phyloP scores from a whole-genome alignment of 2,888 invertebrate species.

The Coelogynopora nodosa region DNA sequence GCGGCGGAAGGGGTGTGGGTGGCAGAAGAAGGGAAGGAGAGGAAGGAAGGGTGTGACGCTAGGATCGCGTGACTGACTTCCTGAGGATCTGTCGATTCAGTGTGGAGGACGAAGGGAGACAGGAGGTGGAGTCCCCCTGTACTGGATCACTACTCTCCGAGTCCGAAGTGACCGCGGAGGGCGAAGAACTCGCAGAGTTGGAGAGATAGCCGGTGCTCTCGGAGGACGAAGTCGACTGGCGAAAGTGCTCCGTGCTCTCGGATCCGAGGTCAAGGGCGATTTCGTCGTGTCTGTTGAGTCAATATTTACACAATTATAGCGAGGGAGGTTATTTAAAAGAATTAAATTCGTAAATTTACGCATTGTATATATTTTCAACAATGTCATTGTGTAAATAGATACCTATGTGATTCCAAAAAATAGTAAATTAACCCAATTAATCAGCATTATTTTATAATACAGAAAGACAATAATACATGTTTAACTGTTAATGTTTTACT shows the following conservation, averaged over 20 bases:
- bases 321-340: too few relatives aligned
- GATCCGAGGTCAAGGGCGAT: background rate
- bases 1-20: background rate
- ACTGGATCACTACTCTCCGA: background rate
- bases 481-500: too few relatives aligned
- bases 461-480: too few relatives aligned
- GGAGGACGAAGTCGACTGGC: background rate
- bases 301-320: too few relatives aligned
- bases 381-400: too few relatives aligned
- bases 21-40: background rate
- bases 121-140: background rate
- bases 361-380: too few relatives aligned
- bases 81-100: background rate
- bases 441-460: too few relatives aligned
- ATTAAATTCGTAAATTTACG: too few relatives aligned
- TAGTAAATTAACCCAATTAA: too few relatives aligned
- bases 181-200: conserved; percentile 1
- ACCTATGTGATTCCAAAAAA: too few relatives aligned
- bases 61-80: conserved; percentile 22
- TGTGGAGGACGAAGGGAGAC: background rate
- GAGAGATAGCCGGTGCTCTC: background rate
- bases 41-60: background rate
- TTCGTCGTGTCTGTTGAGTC: too few relatives aligned
- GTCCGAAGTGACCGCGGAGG: background rate
- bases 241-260: background rate